Percentiles rank a stretch among this genome's conserved stretches.
Evolutionary conservation across 1,140 invertebrate species (phyloP).

Genomic region (Anthonomus grandis): DNA sequence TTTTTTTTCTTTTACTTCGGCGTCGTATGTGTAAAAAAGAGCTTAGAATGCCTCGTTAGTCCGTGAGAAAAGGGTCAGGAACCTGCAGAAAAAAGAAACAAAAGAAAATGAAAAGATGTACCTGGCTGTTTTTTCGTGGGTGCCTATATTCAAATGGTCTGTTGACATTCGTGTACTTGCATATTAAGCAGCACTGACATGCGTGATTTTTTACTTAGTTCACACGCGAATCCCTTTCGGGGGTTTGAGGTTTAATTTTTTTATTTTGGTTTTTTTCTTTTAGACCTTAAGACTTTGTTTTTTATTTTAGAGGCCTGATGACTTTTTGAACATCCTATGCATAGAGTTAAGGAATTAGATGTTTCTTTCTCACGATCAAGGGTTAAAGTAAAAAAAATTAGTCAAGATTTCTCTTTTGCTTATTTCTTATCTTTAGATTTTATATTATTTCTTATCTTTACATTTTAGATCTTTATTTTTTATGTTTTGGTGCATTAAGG

Average conservation of each 20-base stretch:
- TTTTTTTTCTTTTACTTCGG: conserved; percentile 30
- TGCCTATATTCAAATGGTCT: conserved; percentile 41
- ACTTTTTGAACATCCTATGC: conserved; percentile 6
- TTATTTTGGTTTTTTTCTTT: conserved; percentile 4
- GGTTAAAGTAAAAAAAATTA: no score
- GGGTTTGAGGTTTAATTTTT: conserved; percentile 10
- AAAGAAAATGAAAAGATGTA: conserved; percentile 30
- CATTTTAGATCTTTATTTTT: no score
- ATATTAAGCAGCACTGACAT: conserved; percentile 41
- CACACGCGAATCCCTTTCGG: conserved; percentile 29
- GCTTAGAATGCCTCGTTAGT: conserved; percentile 28
- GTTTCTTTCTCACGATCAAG: no score
- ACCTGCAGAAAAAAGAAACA: conserved; percentile 34
- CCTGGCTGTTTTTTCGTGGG: conserved; percentile 43
- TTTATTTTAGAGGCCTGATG: conserved; percentile 1
- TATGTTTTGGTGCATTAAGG: no score
- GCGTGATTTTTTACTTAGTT: conserved; percentile 37
- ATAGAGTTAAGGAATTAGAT: conserved; percentile 13
- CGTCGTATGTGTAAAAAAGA: conserved; percentile 31
- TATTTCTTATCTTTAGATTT: no score
- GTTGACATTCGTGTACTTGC: conserved; percentile 44
- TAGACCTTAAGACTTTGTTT: background rate
- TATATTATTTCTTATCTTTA: no score
- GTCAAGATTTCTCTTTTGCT: no score
- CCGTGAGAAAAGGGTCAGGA: conserved; percentile 39